phyloP scores from a whole-genome alignment of 2,888 invertebrate species.

The Ochropleura leucogaster region DNA sequence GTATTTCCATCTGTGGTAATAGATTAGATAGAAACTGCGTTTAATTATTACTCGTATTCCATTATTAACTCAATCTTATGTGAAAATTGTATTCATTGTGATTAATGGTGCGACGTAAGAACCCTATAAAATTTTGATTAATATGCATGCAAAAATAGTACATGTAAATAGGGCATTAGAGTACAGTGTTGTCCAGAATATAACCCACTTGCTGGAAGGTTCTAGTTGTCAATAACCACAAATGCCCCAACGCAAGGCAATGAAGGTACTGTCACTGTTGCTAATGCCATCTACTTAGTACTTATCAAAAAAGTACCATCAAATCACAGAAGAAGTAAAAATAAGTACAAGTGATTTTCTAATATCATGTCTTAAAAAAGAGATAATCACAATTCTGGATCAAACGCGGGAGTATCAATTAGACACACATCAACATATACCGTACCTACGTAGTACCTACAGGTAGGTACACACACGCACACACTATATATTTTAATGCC shows the following conservation, averaged over 20 bases:
- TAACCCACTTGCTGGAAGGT: not conserved
- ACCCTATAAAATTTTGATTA: not conserved
- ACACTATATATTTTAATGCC: too few species aligned
- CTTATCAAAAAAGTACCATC: not conserved
- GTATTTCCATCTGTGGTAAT: not conserved
- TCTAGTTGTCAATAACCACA: not conserved
- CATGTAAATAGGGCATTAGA: not conserved
- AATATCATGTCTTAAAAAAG: not conserved
- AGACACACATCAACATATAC: too few species aligned
- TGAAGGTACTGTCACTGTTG: too few species aligned
- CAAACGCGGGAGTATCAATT: too few species aligned
- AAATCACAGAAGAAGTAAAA: not conserved
- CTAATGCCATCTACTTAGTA: not conserved
- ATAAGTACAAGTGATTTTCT: not conserved
- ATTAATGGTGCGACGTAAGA: not conserved
- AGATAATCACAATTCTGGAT: too few species aligned
- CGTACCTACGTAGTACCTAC: too few species aligned
- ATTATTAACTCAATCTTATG: constrained; percentile 1
- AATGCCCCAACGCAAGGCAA: not conserved
- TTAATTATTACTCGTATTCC: not conserved
- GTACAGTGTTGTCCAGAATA: not conserved
- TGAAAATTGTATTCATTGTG: not conserved
- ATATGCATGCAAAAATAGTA: not conserved
- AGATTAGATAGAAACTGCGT: not conserved
- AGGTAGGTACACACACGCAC: too few species aligned